A percentile compares a stretch with the other conserved stretches of the same genome.
phyloP scores from a whole-genome alignment of 2,888 invertebrate genomes.

The Melanophora roralis region DNA sequence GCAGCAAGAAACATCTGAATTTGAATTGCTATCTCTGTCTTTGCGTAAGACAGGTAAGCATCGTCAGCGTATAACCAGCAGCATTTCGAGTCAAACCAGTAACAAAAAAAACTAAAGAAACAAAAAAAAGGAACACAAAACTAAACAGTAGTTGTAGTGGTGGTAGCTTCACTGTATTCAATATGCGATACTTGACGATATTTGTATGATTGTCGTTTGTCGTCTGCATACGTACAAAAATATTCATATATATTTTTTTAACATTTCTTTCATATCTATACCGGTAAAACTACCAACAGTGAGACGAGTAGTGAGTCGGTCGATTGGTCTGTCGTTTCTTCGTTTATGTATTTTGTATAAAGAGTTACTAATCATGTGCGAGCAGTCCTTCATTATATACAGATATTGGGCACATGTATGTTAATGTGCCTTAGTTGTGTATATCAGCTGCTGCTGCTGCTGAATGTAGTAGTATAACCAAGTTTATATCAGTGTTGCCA shows the following conservation, averaged over 20 bases:
- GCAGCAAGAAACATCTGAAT: slow-evolving; percentile 37
- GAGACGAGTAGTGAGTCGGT: background rate
- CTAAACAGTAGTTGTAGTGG: slow-evolving; percentile 71
- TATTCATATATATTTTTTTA: background rate
- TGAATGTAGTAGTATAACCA: background rate
- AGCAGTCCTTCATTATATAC: slow-evolving; percentile 6
- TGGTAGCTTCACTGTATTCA: slow-evolving; percentile 67
- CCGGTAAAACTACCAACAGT: slow-evolving; percentile 35
- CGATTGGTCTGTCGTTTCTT: background rate
- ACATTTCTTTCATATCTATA: slow-evolving; percentile 23
- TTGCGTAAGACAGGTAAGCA: slow-evolving; percentile 75
- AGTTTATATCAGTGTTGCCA: slow-evolving; percentile 11
- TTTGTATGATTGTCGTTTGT: background rate
- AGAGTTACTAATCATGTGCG: too few species aligned
- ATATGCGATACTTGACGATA: background rate
- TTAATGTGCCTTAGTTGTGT: background rate
- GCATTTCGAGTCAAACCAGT: slow-evolving; percentile 63
- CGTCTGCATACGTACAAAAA: background rate
- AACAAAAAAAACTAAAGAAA: slow-evolving; percentile 35
- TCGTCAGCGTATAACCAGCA: slow-evolving; percentile 66
- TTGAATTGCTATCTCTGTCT: slow-evolving; percentile 67
- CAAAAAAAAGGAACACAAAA: background rate
- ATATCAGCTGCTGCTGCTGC: slow-evolving; percentile 1
- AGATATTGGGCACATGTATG: too few species aligned
- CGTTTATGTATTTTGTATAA: background rate